Base-by-base conservation (phyloP, 2,113 vertebrate genomes). In the Archocentrus centrarchus region DNA sequence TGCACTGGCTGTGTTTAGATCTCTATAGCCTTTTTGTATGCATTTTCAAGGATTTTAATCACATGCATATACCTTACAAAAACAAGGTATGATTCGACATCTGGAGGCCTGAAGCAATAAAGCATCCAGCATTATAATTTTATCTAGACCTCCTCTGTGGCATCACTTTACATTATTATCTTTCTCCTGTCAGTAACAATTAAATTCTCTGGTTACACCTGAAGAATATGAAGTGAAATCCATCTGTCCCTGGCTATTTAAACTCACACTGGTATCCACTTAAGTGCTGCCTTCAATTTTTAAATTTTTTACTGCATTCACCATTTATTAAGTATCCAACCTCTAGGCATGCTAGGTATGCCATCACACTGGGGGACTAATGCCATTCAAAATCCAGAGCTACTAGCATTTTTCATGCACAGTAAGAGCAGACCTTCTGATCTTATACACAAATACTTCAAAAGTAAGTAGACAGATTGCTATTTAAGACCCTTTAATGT, bases 261-360 rank as follows among this genome's bases (percentile, higher is more conserved):
- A 83, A 83, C 77, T 75, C 76, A 41, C 75, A 44, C 30, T 62
- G 61, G 59, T 59, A 89, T 75, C 53, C 64, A 68, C 50, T 64
- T 27, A 83, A 81, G 37, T 24, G 57, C 58, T 83, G 59, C 57
- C 50, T 32, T 79, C 58, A 86, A 73, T 55, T 73, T 17, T 55
- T 73, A 2, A 70, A 64, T 11, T 75, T 50, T 81, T 84, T 22
- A 70, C 73, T 59, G 58, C 59, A 60, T 73, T 79, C 39, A 62
- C 59, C 39, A 55, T 73, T 60, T 27, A 59, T 62, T 68, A 75
- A 62, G 37, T 59, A 1, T 22, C 37, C 62, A 39, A 1, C 55
- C 15, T 11, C 18, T 75, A 18, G 35, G 41, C 50, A 4, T 47
- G 24, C 22, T 22, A 13, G 2, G 8, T 27, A 18, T 27, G 37